phyloP scores from a whole-genome alignment of 1,140 invertebrate genomes.

The Anthonomus grandis region DNA sequence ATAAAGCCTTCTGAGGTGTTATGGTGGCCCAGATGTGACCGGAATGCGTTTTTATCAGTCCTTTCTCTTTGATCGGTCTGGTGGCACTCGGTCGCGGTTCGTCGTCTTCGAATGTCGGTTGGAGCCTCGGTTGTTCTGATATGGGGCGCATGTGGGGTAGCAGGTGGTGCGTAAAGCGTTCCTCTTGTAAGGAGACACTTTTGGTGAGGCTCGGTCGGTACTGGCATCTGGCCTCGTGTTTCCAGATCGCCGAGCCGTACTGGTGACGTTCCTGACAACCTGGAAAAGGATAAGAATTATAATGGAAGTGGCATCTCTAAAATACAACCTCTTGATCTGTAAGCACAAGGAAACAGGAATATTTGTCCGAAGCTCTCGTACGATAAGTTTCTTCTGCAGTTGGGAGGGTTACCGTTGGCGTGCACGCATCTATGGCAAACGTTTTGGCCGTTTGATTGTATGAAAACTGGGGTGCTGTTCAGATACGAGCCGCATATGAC shows the following conservation, averaged over 20 bases:
- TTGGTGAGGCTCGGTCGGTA: conserved; percentile 26
- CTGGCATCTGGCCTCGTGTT: conserved; percentile 39
- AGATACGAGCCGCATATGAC: conserved; percentile 37
- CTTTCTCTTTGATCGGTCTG: conserved; percentile 27
- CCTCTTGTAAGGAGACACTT: background rate
- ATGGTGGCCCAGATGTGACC: conserved; percentile 44
- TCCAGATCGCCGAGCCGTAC: conserved; percentile 35
- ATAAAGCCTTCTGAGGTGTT: conserved; percentile 35
- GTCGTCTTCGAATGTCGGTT: background rate
- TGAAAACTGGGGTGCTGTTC: conserved; percentile 36
- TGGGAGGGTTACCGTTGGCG: conserved; percentile 28
- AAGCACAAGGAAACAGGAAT: conserved; percentile 40
- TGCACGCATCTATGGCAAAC: conserved; percentile 42
- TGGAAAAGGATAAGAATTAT: conserved; percentile 3
- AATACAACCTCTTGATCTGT: conserved; percentile 24
- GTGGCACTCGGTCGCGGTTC: background rate
- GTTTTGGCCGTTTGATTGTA: conserved; percentile 34
- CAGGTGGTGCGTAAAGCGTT: background rate
- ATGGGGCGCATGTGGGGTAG: background rate
- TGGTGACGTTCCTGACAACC: conserved; percentile 31
- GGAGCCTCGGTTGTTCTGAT: background rate
- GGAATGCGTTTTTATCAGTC: conserved; percentile 40
- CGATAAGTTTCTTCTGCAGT: conserved; percentile 31
- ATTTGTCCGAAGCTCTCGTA: conserved; percentile 35
- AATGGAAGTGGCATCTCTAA: conserved; percentile 9